Evolutionary conservation across 2,797 vertebrate genomes (phyloP), one percentile per base, ranked within the genome.

Genomic region (Macrochelys suwanniensis): DNA sequence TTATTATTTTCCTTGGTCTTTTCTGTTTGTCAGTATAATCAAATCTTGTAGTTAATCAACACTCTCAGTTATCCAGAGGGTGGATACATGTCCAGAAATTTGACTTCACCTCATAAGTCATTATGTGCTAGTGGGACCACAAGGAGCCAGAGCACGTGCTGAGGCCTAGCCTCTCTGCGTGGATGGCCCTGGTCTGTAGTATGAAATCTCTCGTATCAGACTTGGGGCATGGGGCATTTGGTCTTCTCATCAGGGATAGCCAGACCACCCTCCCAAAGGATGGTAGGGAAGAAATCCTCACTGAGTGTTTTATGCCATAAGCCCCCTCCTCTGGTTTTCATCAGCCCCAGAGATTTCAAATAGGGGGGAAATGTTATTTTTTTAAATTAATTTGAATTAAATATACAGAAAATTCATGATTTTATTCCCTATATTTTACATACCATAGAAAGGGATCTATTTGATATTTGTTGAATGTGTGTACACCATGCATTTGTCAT

Each of bases 401-500:
- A 3, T 42, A 71, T 37, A 37, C 23, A 42, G 19, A 45, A 74
- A 74, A 42, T 74, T 23, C 10, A 71, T 45, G 13, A 17, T 33
- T 65, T 65, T n/a, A 68, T 76, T 76, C 25, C 37, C 84, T 94
- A 89, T 53, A 95, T 47, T 82, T 92, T 95, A 84, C 77, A 91
- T 93, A 96, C 42, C 90, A 96, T 96, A 96, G 96, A 86, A 86
- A 97, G 88, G n/a, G 49, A 11, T 84, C 94, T 91, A 87, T 45
- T 92, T 95, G 96, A 87, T 91, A 91, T 86, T 93, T 88, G 82
- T 61, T 93, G 94, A 92, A 94, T 97, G 89, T 97, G 89, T 89
- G 93, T 89, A 91, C 57, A 68, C 74, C 89, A 80, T 82, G 87
- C 90, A 77, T 93, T 96, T 94, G 84, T 84, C 86, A 42, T 80